A percentile compares a stretch with the other conserved stretches of the same genome.
phyloP scores from a whole-genome alignment of 1,140 invertebrate species.

The Polyergus mexicanus region DNA sequence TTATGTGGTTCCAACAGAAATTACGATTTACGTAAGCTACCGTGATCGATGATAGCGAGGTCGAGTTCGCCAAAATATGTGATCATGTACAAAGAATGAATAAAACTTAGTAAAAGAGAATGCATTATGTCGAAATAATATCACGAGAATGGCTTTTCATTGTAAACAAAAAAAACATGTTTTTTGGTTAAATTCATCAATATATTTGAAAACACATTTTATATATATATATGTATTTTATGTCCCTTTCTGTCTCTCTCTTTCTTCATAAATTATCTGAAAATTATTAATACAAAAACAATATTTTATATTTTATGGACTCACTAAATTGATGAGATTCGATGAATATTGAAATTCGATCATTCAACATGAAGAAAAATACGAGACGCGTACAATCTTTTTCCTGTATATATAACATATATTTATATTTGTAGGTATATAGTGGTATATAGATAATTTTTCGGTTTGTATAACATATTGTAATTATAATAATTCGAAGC shows the following conservation, averaged over 20 bases:
- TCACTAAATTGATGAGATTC: not conserved
- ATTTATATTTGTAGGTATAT: not conserved
- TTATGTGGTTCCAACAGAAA: constrained; percentile 59
- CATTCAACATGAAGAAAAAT: not conserved
- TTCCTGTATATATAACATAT: not conserved
- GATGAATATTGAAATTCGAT: not conserved
- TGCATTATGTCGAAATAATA: too few relatives aligned
- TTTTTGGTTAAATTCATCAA: too few relatives aligned
- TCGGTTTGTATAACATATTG: not conserved
- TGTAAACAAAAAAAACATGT: too few relatives aligned
- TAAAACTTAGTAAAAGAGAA: constrained; percentile 17
- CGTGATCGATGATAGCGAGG: constrained; percentile 30
- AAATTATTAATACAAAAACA: not conserved
- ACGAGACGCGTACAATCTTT: not conserved
- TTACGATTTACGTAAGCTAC: constrained; percentile 64
- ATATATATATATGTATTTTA: too few relatives aligned
- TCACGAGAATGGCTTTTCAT: too few relatives aligned
- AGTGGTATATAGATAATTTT: not conserved
- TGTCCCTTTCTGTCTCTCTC: too few relatives aligned
- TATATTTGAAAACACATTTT: too few relatives aligned
- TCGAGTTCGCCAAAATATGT: constrained; percentile 31
- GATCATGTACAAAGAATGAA: not conserved
- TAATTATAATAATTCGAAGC: constrained; percentile 32
- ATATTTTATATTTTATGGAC: not conserved
- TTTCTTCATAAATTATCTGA: not conserved